Evolutionary conservation across 1,140 invertebrate species (phyloP).

Genomic region (Caenorhabditis briggsae): DNA sequence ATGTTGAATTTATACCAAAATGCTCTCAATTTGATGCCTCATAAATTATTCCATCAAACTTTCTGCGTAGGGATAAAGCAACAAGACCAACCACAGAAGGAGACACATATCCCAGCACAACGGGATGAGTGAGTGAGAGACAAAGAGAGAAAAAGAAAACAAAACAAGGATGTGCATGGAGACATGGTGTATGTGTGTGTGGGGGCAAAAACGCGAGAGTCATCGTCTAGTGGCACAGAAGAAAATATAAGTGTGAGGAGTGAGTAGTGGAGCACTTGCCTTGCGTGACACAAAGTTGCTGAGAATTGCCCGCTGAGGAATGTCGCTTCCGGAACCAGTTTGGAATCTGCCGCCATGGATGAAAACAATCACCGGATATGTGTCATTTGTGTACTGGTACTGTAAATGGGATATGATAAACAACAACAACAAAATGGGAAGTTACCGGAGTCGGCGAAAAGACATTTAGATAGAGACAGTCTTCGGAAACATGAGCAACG

Average conservation of each 20-base stretch:
- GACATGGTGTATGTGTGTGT: slow-evolving; percentile 84
- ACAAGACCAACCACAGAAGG: background rate
- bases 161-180: slow-evolving; percentile 80
- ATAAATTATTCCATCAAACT: slow-evolving; percentile 48
- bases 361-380: slow-evolving; percentile 77
- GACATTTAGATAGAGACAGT: slow-evolving; percentile 96
- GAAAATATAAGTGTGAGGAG: slow-evolving; percentile 89
- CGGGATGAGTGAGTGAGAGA: background rate
- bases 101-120: background rate
- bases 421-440: background rate
- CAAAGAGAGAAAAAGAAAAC: background rate
- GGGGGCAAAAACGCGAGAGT: no score
- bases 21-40: slow-evolving; percentile 25
- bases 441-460: slow-evolving; percentile 90
- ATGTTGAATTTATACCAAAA: slow-evolving; percentile 13
- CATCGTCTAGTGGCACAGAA: slow-evolving; percentile 80
- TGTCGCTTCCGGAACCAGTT: slow-evolving; percentile 71
- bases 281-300: slow-evolving; percentile 85
- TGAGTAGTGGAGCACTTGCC: slow-evolving; percentile 83
- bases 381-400: slow-evolving; percentile 77
- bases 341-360: slow-evolving; percentile 77
- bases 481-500: slow-evolving; percentile 81
- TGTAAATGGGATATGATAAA: background rate
- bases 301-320: slow-evolving; percentile 76
- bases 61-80: background rate